Percentiles rank a stretch among this genome's conserved stretches.
phyloP scores from a whole-genome alignment of 2,113 vertebrate species.

The Phrynosoma blainvillii region DNA sequence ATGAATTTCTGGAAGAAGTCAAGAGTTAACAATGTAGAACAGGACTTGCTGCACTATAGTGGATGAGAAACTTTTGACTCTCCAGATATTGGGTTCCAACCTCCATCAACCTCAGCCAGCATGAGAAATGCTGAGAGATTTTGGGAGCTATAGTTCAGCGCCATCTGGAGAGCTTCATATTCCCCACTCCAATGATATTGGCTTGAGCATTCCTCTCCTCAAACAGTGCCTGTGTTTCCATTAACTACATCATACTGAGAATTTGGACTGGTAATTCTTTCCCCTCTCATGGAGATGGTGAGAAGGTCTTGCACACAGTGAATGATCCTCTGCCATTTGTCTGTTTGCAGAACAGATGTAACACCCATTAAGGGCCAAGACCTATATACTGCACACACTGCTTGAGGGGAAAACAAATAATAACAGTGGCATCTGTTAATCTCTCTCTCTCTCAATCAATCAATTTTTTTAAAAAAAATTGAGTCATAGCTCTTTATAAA shows the following conservation, averaged over 20 bases:
- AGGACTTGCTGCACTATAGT: neutral
- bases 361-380: neutral
- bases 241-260: neutral
- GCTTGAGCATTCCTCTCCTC: neutral
- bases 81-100: neutral
- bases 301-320: neutral
- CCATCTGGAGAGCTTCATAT: neutral
- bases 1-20: neutral
- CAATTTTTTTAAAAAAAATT: neutral
- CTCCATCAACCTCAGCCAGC: neutral
- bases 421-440: neutral
- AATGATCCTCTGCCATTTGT: neutral
- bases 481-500: neutral
- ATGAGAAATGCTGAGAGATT: neutral
- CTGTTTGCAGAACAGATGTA: neutral
- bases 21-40: neutral
- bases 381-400: neutral
- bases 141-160: neutral
- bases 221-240: neutral
- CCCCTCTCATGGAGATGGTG: neutral
- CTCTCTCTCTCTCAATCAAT: neutral
- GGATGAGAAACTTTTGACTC: neutral
- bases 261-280: neutral
- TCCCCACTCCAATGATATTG: neutral
- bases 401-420: neutral